Percentiles rank a stretch among this genome's conserved stretches.
phyloP scores from a whole-genome alignment of 2,113 vertebrate genomes.

The Catharus bicknelli region DNA sequence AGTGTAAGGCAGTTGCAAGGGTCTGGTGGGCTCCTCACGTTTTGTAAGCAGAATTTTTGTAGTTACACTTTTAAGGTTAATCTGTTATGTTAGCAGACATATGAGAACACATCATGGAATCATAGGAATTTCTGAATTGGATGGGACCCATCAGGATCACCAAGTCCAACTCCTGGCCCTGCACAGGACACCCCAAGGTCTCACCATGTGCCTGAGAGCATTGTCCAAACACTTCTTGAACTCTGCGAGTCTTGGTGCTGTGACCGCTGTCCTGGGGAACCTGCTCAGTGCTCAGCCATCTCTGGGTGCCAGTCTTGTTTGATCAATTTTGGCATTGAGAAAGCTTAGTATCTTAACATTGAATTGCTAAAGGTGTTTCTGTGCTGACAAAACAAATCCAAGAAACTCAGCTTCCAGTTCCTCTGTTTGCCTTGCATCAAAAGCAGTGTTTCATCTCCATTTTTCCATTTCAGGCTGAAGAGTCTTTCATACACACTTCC shows the following conservation, averaged over 20 bases:
- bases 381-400: neutral
- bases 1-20: neutral
- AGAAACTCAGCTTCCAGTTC: neutral
- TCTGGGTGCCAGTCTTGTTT: neutral
- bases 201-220: neutral
- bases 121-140: too few relatives aligned
- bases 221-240: fast-evolving
- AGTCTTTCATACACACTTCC: neutral
- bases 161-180: fast-evolving
- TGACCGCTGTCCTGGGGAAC: neutral
- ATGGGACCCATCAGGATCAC: neutral
- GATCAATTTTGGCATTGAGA: neutral
- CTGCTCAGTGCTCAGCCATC: fast-evolving
- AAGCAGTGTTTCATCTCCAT: neutral
- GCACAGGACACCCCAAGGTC: neutral
- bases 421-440: neutral
- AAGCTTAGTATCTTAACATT: neutral
- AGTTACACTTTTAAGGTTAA: neutral
- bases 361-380: neutral
- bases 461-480: neutral
- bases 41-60: neutral
- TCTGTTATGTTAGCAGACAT: neutral
- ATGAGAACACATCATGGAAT: neutral
- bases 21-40: neutral
- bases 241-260: neutral